Evolutionary conservation across 2,113 vertebrate genomes (phyloP), one percentile per base, ranked within the genome.

Genomic region (Lipophrys pholis): DNA sequence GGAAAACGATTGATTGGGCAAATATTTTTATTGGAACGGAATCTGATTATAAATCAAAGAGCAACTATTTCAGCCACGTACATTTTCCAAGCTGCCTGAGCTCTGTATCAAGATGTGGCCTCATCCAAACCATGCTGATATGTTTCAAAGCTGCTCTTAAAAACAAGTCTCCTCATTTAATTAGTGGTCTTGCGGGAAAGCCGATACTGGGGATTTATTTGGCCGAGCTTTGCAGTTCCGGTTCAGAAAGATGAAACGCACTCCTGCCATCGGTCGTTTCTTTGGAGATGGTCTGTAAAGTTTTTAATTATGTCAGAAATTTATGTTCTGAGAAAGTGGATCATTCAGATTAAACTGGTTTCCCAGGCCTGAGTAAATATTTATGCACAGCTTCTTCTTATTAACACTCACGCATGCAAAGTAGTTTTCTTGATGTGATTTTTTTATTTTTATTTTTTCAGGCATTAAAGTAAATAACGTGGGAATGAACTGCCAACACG

Each of bases 191-290:
- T 84, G 85, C 14, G 76, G 87, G 39, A 80, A 87, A 86, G 56
- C 52, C 17, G 74, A 92, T 90, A 85, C 88, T 86, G 82, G 85
- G 59, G 90, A 86, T 87, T 92, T 88, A 92, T 88, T 91, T 75
- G 81, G 76, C 82, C 75, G 82, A 89, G 86, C 84, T 65, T 82
- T 76, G 72, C 83, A 79, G 66, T 83, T 90, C 70, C 55, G 43
- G 64, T 77, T 64, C 76, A 73, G 67, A 84, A 51, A 75, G 52
- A 88, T 84, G 76, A 86, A 83, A 71, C 78, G 55, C 12, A 21
- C 80, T 82, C 69, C 83, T 68, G 80, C 85, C 79, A 77, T 76
- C 78, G 48, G 80, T 68, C 52, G 57, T 55, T 60, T 68, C 78
- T 82, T 76, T 66, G 71, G 75, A 65, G 69, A 82, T 82, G 71